Evolutionary conservation across 2,797 vertebrate species (phyloP).

Genomic region (Crypturellus tataupa): DNA sequence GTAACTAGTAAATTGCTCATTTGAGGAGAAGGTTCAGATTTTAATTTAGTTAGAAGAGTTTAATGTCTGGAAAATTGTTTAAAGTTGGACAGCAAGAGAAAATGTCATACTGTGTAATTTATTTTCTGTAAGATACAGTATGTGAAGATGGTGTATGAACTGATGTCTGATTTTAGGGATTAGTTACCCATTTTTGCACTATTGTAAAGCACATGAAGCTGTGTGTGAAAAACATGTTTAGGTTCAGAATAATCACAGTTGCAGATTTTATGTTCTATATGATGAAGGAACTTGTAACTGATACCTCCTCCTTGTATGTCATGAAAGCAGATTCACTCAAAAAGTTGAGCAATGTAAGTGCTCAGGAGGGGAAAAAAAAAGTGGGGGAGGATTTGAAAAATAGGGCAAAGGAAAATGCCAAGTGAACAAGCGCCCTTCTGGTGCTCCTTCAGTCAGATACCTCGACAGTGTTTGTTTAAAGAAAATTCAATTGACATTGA

Average conservation of each 20-base stretch:
- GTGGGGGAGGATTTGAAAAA: background rate
- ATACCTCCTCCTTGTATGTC: background rate
- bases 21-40: background rate
- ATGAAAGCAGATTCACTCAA: background rate
- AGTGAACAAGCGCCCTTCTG: background rate
- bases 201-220: background rate
- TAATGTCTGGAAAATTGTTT: background rate
- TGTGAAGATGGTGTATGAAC: background rate
- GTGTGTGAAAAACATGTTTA: background rate
- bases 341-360: background rate
- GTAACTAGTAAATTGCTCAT: background rate
- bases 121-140: background rate
- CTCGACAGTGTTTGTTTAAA: background rate
- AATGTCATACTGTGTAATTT: background rate
- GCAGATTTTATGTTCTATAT: background rate
- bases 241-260: background rate
- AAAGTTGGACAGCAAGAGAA: background rate
- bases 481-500: background rate
- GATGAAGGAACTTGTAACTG: background rate
- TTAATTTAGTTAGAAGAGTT: background rate
- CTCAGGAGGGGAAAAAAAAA: background rate
- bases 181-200: background rate
- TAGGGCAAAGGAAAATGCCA: background rate
- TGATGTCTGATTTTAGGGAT: background rate
- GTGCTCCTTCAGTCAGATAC: background rate